Base-by-base conservation (phyloP, 2,888 invertebrate genomes). In the Nebria salina region DNA sequence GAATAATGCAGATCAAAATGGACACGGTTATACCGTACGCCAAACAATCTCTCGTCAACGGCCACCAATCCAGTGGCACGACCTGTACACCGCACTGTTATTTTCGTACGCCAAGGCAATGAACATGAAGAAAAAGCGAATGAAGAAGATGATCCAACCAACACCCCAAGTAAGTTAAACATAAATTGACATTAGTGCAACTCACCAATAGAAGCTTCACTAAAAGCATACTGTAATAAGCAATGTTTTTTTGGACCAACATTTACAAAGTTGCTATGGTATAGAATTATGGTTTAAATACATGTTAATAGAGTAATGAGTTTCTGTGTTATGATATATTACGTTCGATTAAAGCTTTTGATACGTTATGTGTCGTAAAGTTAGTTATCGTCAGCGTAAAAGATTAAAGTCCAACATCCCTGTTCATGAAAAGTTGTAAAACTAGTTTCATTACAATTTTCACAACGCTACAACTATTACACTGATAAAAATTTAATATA, bases 61-160 rank as follows among this genome's bases (percentile, higher is more conserved):
- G 94, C 94, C 94, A 95, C 94, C 94, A 94, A 88, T 95, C 94
- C 85, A 95, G 88, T 25, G 93, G 91, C 82, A 95, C 91, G 43
- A 92, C 91, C 93, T 94, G 87, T n/a, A 88, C 88, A 42, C 89
- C 89, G 84, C 88, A 89, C 89, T 89, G 83, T 89, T 89, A 26
- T 26, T 26, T 25, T 34, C 20, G 34, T 6, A 72, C 26, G 11
- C 20, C n/a, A 34, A 72, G 11, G 26, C 2, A 25, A 20, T 70
- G 34, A 72, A 72, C 26, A 72, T 11, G 70, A 15, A 15, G 66
- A 25, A 34, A 34, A 34, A 34, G 34, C 15, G 34, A 26, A 70
- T 25, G 70, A 26, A 34, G 42, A 11, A 66, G 15, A 15, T 25
- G 66, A 72, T 72, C 72, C 34, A 34, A 73, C 73, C 73, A 13